A percentile compares a stretch with the other conserved stretches of the same genome.
Conservation (phyloP, 2,113 vertebrate genomes). For the Mus musculus region DNA sequence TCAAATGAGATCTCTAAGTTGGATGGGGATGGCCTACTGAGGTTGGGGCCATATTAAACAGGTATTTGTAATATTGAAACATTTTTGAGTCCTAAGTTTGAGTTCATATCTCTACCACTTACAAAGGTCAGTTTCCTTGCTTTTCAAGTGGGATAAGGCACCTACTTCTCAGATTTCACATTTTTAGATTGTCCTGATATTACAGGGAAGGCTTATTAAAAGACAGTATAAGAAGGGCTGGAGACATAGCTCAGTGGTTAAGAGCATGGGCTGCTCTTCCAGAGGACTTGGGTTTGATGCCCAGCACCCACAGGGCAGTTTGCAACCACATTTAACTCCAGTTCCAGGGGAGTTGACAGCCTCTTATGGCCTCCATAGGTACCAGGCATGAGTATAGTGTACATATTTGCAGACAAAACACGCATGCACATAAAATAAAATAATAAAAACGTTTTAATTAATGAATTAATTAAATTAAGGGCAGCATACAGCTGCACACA, state of each 20-base stretch:
- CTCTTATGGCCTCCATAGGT: not conserved
- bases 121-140: slow-evolving; percentile 12
- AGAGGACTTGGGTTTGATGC: not conserved
- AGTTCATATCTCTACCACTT: not conserved
- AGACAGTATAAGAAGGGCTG: not conserved
- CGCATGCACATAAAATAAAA: not conserved
- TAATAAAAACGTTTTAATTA: not conserved
- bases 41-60: not conserved
- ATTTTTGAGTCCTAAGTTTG: not conserved
- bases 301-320: not conserved
- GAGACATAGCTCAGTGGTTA: not conserved
- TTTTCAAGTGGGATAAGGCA: not conserved
- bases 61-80: not conserved
- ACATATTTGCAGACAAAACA: not conserved
- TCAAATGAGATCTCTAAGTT: not conserved
- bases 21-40: not conserved
- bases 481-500: not conserved
- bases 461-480: not conserved
- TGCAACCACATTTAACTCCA: not conserved
- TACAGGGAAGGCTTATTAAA: not conserved
- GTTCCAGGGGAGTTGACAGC: not conserved
- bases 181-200: too few relatives aligned
- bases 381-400: not conserved
- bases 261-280: not conserved
- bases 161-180: not conserved